Evolutionary conservation across 2,113 vertebrate genomes (phyloP), one percentile per base, ranked within the genome.

Genomic region (Smithornis capensis): DNA sequence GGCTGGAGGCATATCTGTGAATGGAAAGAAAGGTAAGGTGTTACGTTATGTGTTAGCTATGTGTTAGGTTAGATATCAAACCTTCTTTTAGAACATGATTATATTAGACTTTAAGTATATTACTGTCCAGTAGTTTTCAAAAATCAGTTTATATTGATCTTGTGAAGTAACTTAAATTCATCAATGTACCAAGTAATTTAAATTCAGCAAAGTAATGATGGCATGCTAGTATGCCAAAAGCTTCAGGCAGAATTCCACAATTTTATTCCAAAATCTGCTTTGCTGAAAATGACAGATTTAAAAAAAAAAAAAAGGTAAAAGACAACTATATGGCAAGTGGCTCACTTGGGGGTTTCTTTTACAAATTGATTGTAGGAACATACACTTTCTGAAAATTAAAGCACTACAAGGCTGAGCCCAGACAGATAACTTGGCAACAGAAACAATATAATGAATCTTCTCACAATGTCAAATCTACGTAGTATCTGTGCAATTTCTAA

Each of bases 141-240:
- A 80, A 74, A 90, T 52, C 75, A 83, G 49, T 62, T 89, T 89
- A n/a, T 80, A 90, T 45, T 0, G 6, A 90, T 69, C 25, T 83
- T 65, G 49, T 69, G 24, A 80, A 93, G 33, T 47, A 64, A 95
- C 90, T 67, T 90, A 85, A 94, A 94, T 84, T 88, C n/a, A 37
- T 57, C 74, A 92, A 63, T 79, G 68, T 85, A 90, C 76, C 57
- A 79, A 83, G 33, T 60, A 56, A 93, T 87, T 47, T 90, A 85
- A 91, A 94, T 88, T 81, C 83, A 33, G 25, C 56, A 83, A 95
- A 80, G 68, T 76, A 49, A 74, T 6, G 29, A 84, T n/a, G 42
- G 15, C 25, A 81, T 13, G 83, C 45, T 82, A 40, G 76, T 52
- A 44, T 64, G 37, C 28, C 83, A 96, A 87, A 91, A 57, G 45